Evolutionary conservation across 2,888 invertebrate genomes (phyloP).

Genomic region (Ferdinandea cuprea): DNA sequence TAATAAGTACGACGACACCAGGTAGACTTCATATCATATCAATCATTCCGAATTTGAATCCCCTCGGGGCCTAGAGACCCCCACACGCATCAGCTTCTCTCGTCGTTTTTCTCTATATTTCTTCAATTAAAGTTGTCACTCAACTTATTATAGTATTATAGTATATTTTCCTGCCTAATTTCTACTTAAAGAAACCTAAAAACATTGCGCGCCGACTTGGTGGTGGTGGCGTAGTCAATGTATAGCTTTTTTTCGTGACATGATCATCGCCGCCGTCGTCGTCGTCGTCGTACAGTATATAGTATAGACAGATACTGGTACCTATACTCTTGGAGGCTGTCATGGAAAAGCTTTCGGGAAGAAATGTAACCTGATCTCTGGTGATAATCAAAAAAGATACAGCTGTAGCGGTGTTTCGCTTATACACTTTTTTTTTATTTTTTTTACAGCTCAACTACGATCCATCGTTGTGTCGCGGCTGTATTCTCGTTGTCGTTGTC

Average conservation of each 20-base stretch:
- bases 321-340: conserved; percentile 9
- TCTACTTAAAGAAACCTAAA: conserved; percentile 31
- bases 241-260: conserved; percentile 30
- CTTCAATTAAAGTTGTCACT: conserved; percentile 66
- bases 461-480: conserved; percentile 45
- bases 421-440: conserved; percentile 12
- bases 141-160: no score
- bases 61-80: conserved; percentile 5
- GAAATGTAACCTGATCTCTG: conserved; percentile 68
- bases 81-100: not conserved
- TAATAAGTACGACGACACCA: conserved; percentile 45
- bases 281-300: not conserved
- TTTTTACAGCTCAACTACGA: conserved; percentile 34
- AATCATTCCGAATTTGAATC: conserved; percentile 17
- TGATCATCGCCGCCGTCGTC: conserved; percentile 26
- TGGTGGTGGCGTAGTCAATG: not conserved
- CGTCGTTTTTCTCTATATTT: conserved; percentile 18
- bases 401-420: conserved; percentile 29
- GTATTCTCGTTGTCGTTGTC: conserved; percentile 29
- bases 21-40: conserved; percentile 24
- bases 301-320: not conserved
- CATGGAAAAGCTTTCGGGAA: conserved; percentile 61
- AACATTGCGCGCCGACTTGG: conserved; percentile 13
- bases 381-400: conserved; percentile 68
- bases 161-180: conserved; percentile 49